A percentile compares a stretch with the other conserved stretches of the same genome.
Conservation (phyloP, 2,888 invertebrate species). For the Theretra japonica region DNA sequence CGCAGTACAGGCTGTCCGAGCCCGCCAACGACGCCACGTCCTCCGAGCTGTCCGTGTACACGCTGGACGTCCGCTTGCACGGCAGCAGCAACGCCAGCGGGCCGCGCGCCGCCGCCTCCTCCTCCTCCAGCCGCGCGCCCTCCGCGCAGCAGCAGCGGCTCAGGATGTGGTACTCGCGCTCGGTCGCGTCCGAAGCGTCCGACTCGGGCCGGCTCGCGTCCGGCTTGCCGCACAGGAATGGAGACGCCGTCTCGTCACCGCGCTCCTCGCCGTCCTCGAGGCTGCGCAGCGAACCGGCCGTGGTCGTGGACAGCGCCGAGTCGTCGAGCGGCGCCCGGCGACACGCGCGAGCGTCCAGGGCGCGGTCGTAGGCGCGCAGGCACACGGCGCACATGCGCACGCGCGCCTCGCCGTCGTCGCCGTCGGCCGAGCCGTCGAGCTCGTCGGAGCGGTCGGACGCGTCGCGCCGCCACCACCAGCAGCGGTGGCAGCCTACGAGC, state of each 20-base stretch:
- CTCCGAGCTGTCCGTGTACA: conserved; percentile 94
- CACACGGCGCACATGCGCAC: conserved; percentile 59
- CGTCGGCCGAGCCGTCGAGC: conserved; percentile 40
- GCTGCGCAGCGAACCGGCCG: conserved; percentile 84
- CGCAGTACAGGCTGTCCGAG: conserved; percentile 89
- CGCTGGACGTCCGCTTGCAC: conserved; percentile 89
- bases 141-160: conserved; percentile 63
- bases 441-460: conserved; percentile 46
- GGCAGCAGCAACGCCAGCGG: conserved; percentile 60
- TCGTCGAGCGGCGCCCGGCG: conserved; percentile 86
- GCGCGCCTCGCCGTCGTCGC: conserved; percentile 45
- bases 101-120: conserved; percentile 52
- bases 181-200: conserved; percentile 42
- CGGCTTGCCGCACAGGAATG: conserved; percentile 60
- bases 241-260: conserved; percentile 43
- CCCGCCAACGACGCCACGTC: conserved; percentile 93
- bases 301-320: conserved; percentile 67
- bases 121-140: conserved; percentile 43
- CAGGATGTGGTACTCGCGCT: conserved; percentile 67
- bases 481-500: conserved; percentile 74
- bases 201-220: conserved; percentile 34
- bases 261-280: conserved; percentile 82
- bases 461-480: conserved; percentile 73
- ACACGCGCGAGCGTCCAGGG: conserved; percentile 62
- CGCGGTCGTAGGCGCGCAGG: conserved; percentile 64